A percentile compares a stretch with the other conserved stretches of the same genome.
Conservation (phyloP, 2,797 vertebrate species). For the Coranthus polyacanthus region DNA sequence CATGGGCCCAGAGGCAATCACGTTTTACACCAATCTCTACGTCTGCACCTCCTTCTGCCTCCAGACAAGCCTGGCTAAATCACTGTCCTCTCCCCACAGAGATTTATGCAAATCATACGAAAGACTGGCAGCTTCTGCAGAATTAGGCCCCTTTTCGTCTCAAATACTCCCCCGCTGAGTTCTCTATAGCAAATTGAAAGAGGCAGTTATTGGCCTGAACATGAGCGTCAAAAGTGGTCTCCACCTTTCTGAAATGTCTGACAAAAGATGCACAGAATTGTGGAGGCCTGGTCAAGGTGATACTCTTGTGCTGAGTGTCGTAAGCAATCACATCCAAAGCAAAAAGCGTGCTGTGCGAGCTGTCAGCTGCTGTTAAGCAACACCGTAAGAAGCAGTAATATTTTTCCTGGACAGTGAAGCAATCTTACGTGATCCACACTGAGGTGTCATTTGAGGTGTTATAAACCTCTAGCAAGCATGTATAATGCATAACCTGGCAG, state of each 20-base stretch:
- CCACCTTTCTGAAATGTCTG: slow-evolving; percentile 25
- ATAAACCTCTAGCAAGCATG: slow-evolving; percentile 58
- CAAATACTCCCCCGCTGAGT: slow-evolving; percentile 28
- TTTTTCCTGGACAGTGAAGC: slow-evolving; percentile 49
- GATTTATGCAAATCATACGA: slow-evolving; percentile 70
- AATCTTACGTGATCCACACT: slow-evolving; percentile 42
- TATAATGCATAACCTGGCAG: slow-evolving; percentile 67
- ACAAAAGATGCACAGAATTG: slow-evolving; percentile 36
- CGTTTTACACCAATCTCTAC: slow-evolving; percentile 59
- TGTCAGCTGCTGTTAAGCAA: slow-evolving; percentile 58
- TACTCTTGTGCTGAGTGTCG: slow-evolving; percentile 47
- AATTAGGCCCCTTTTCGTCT: slow-evolving; percentile 55
- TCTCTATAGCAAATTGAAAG: slow-evolving; percentile 32
- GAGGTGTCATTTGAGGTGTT: slow-evolving; percentile 58
- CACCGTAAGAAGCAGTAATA: slow-evolving; percentile 47
- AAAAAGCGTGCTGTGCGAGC: slow-evolving; percentile 54
- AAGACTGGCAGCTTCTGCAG: slow-evolving; percentile 60
- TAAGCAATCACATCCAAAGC: slow-evolving; percentile 44
- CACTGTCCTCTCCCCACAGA: slow-evolving; percentile 64
- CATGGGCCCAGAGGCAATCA: slow-evolving; percentile 76
- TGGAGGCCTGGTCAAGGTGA: slow-evolving; percentile 56
- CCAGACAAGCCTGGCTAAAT: slow-evolving; percentile 73
- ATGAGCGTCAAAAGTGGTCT: slow-evolving; percentile 26
- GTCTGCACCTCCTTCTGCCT: slow-evolving; percentile 64
- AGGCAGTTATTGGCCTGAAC: slow-evolving; percentile 29